Base-by-base conservation (phyloP, 2,113 vertebrate genomes). In the Noctilio leporinus region DNA sequence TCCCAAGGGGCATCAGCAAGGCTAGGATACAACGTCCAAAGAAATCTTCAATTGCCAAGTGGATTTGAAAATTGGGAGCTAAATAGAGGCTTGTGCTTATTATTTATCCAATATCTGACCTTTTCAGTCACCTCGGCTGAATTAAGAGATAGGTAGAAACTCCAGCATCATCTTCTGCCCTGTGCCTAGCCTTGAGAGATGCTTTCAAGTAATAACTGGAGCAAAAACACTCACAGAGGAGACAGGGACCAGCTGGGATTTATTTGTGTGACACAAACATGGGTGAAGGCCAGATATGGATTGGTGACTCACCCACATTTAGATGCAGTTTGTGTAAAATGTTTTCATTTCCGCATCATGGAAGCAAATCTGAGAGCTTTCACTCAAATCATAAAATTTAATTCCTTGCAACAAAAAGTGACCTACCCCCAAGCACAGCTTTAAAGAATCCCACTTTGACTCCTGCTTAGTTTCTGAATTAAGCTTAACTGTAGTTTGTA, bases 231-330 rank as follows among this genome's bases (percentile, higher is more conserved):
- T 92, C 64, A 67, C 30, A 87, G 51, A 90, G 65, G 65, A 95
- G 93, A 95, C 10, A 15, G 72, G 49, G 81, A 91, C 70, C 95
- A 95, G 81, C 93, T 94, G 85, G 89, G 85, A 96, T 96, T 94
- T 92, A 97, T 97, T 97, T 94, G 94, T 86, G 88, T 96, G 95
- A 97, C 95, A 93, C 67, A 95, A 92, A 93, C 94, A 97, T 97
- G 95, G 97, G 95, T 87, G 94, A 96, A 94, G 97, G 96, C 96
- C 97, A 96, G 96, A 94, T 96, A 97, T 97, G 93, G 96, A 97
- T 96, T 96, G 95, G 93, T 96, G 97, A 97, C 76, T 97, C 96
- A 97, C 55, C 75, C 94, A 59, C 95, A 96, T 97, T 96, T 87
- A 95, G 91, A 96, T 95, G 96, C 97, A 96, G 95, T 49, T 86